phyloP scores from a whole-genome alignment of 2,113 vertebrate genomes.

The Hyperoodon ampullatus region DNA sequence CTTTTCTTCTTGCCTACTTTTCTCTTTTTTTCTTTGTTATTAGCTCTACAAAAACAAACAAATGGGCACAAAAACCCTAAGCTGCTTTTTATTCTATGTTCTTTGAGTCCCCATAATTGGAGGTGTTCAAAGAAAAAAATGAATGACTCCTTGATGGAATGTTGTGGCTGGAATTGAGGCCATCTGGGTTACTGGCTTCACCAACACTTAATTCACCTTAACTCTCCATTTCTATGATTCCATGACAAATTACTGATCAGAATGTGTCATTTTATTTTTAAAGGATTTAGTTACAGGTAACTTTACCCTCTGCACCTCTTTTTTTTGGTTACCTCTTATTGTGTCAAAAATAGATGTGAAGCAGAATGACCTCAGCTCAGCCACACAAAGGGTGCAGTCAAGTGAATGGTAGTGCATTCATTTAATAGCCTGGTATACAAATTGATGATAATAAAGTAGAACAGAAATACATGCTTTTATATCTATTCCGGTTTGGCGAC shows the following conservation, averaged over 20 bases:
- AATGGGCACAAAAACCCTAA: background rate
- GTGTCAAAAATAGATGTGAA: background rate
- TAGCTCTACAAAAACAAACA: background rate
- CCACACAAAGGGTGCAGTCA: background rate
- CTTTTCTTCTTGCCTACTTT: background rate
- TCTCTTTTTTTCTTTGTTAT: background rate
- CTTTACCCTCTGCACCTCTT: background rate
- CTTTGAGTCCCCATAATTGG: background rate
- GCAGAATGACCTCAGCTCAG: background rate
- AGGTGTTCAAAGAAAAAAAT: background rate
- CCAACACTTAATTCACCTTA: background rate
- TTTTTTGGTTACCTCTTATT: background rate
- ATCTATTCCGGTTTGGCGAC: constrained; percentile 8
- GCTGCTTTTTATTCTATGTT: background rate
- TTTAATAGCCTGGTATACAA: constrained; percentile 12
- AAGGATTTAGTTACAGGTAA: background rate
- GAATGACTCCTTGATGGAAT: background rate
- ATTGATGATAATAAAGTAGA: background rate
- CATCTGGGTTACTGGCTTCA: background rate
- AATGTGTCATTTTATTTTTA: background rate
- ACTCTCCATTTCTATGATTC: background rate
- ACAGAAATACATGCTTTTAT: constrained; percentile 12
- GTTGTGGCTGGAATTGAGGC: background rate
- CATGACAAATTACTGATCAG: background rate
- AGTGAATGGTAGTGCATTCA: background rate